Evolutionary conservation across 2,888 invertebrate species (phyloP), one percentile per base, ranked within the genome.

Genomic region (Actias luna): DNA sequence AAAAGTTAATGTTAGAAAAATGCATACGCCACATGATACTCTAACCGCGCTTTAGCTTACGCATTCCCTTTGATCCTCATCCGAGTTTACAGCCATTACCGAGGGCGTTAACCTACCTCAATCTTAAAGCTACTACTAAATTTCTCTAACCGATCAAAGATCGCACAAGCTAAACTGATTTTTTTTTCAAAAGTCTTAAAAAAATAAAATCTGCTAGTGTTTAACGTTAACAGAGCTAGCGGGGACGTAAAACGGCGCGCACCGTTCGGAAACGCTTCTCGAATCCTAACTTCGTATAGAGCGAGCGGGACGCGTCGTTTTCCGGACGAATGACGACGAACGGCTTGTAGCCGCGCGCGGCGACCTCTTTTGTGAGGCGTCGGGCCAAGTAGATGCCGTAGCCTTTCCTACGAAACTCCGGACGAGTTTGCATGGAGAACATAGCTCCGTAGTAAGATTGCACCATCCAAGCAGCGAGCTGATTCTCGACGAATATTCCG

Each of bases 401-500:
- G 81, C 96, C 96, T 89, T 95, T 95, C 70, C 91, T 93, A 68
- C 96, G 94, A 85, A 94, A 95, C 84, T 96, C 95, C 60, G 96
- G 96, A 77, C 95, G 94, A 64, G 97, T 97, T 89, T 97, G 97
- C 97, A 97, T 97, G 60, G 97, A 97, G 92, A 97, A 97, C 97
- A 97, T 97, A 67, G 97, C 97, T 29, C 97, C 97, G 86, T 97
- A 97, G 88, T 97, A 97, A 25, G 97, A 97, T 85, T 97, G 97
- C 59, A 97, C 96, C 97, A 97, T 97, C 97, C 97, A 97, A 31
- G 97, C 97, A 39, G 97, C 97, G 69, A 97, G 90, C 75, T 95
- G 94, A 60, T 96, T 96, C 63, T 93, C 93, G 77, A 94, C 95
- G 86, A 97, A 97, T 68, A 97, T 95, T 42, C 97, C 97, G 83